phyloP scores from a whole-genome alignment of 2,888 invertebrate genomes.

The Agrotis exclamationis region DNA sequence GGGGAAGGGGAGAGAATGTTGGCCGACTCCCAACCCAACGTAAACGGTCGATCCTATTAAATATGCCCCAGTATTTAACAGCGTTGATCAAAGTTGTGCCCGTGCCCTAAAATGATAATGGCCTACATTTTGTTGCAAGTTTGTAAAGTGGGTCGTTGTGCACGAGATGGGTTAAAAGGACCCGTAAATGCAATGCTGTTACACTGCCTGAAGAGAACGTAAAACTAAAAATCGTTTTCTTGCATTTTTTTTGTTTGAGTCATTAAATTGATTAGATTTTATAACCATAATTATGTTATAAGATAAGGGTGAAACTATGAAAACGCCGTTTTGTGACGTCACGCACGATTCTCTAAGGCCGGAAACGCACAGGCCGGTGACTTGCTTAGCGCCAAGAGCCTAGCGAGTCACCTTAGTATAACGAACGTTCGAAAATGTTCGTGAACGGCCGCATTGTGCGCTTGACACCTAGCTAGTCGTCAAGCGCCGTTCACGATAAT shows the following conservation, averaged over 20 bases:
- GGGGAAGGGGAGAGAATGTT: slow-evolving; percentile 10
- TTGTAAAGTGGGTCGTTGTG: neutral
- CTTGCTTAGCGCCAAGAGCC: no score
- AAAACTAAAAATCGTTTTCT: neutral
- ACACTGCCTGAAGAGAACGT: no score
- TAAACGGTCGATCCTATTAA: slow-evolving; percentile 36
- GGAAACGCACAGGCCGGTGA: no score
- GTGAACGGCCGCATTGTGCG: no score
- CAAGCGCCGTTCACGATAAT: no score
- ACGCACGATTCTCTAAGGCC: no score
- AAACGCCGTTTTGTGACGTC: no score
- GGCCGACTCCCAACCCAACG: neutral
- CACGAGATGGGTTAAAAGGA: neutral
- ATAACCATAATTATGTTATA: no score
- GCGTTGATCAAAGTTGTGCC: slow-evolving; percentile 15
- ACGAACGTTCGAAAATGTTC: no score
- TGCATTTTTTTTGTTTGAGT: neutral
- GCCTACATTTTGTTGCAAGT: neutral
- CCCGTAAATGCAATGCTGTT: neutral
- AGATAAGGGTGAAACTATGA: no score
- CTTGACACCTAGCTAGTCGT: no score
- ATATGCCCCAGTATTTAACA: slow-evolving; percentile 38
- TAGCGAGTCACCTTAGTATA: no score
- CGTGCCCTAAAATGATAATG: neutral
- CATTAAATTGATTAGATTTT: neutral